Evolutionary conservation across 2,888 invertebrate genomes (phyloP).

Genomic region (Eupithecia vulgata): DNA sequence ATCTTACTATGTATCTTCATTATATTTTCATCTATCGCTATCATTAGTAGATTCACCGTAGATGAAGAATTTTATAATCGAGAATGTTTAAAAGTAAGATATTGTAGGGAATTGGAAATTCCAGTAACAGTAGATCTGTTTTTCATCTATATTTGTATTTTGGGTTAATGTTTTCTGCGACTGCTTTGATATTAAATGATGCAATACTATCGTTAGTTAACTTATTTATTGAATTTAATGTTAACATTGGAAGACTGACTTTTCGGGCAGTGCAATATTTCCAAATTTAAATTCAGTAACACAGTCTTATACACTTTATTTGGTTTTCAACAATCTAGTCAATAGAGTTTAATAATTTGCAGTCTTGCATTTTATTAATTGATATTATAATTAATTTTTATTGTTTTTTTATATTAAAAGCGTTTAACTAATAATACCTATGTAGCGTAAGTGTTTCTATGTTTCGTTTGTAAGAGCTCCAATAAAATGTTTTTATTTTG

Average conservation of each 20-base stretch:
- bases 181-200: conserved; percentile 7
- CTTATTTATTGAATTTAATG: conserved; percentile 2
- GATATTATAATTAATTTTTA: conserved; percentile 14
- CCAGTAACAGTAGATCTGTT: conserved; percentile 20
- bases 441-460: conserved; percentile 53
- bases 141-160: conserved; percentile 10
- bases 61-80: conserved; percentile 59
- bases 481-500: conserved; percentile 75
- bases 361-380: conserved; percentile 35
- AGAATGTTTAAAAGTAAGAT: conserved; percentile 36
- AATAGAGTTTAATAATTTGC: conserved; percentile 31
- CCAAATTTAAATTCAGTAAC: conserved; percentile 18
- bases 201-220: not conserved
- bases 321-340: conserved; percentile 38
- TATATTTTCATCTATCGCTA: conserved; percentile 48
- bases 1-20: conserved; percentile 54
- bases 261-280: conserved; percentile 78
- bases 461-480: conserved; percentile 57
- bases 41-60: conserved; percentile 51
- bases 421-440: conserved; percentile 51
- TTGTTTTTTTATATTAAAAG: conserved; percentile 44
- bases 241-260: conserved; percentile 68
- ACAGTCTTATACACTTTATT: conserved; percentile 15
- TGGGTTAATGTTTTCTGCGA: not conserved
- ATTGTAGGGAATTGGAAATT: conserved; percentile 32